Conservation (phyloP, 2,797 vertebrate genomes). For the Anomalospiza imberbis region DNA sequence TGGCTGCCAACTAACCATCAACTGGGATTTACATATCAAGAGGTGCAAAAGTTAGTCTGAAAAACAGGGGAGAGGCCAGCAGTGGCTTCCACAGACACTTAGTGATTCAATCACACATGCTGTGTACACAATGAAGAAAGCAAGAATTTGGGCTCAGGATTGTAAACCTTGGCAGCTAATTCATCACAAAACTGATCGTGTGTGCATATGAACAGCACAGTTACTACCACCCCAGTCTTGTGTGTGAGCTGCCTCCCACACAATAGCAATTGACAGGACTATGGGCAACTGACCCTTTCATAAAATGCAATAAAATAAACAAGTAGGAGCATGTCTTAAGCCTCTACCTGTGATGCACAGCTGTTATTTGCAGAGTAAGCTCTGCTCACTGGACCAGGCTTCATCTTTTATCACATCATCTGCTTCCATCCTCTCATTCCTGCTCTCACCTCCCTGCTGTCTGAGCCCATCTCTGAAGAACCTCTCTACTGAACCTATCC, state of each 20-base stretch:
- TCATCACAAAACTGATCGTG: background rate
- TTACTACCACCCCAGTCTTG: background rate
- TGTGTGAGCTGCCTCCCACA: background rate
- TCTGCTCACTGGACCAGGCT: background rate
- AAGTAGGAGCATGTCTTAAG: background rate
- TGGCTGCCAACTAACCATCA: background rate
- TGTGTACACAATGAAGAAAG: background rate
- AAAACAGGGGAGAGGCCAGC: background rate
- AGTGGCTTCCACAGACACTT: background rate
- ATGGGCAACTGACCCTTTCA: background rate
- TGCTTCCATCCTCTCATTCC: background rate
- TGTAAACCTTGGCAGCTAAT: background rate
- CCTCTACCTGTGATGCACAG: background rate
- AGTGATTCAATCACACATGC: background rate
- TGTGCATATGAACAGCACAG: background rate
- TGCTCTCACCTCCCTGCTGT: background rate
- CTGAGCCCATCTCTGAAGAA: background rate
- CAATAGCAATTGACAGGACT: background rate
- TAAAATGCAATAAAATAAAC: background rate
- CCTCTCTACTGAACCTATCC: background rate
- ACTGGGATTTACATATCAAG: background rate
- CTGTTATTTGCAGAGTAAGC: background rate
- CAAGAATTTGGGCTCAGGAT: background rate
- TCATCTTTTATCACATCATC: background rate
- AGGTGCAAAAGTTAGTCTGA: background rate